These are phyloP conservation scores for Toxotes jaculatrix DNA, from an alignment of 2,113 vertebrate genomes.

Conservation along the genomic window DNA sequence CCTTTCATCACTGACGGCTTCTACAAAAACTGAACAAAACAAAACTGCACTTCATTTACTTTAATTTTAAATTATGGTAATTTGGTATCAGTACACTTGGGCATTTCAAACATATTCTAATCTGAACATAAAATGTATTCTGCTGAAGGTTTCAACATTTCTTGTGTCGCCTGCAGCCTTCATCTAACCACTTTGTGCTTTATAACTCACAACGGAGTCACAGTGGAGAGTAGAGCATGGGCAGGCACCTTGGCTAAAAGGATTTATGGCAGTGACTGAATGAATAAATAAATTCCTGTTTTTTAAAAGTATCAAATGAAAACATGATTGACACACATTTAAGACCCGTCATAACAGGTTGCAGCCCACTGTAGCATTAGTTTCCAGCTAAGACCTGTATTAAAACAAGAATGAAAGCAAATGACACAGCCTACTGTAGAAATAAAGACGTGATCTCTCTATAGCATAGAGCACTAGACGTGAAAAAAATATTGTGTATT, in stretches of 20 bases:
- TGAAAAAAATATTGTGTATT: not conserved
- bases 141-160: constrained; percentile 19
- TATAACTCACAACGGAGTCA: constrained; percentile 15
- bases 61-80: not conserved
- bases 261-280: not conserved
- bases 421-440: not conserved
- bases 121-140: constrained; percentile 6
- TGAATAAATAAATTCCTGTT: not conserved
- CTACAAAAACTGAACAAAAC: constrained; percentile 5
- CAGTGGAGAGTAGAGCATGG: not conserved
- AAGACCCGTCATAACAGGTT: not conserved
- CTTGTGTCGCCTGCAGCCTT: not conserved
- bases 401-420: not conserved
- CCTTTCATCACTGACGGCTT: not conserved
- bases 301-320: not conserved
- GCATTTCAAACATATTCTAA: not conserved
- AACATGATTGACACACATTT: not conserved
- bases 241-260: not conserved
- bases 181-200: constrained; percentile 1
- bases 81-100: not conserved
- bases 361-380: too few relatives aligned
- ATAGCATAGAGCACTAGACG: too few relatives aligned
- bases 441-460: not conserved
- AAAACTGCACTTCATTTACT: not conserved
- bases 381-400: not conserved